phyloP scores from a whole-genome alignment of 2,797 vertebrate genomes.

The Cacajao melanocephalus region DNA sequence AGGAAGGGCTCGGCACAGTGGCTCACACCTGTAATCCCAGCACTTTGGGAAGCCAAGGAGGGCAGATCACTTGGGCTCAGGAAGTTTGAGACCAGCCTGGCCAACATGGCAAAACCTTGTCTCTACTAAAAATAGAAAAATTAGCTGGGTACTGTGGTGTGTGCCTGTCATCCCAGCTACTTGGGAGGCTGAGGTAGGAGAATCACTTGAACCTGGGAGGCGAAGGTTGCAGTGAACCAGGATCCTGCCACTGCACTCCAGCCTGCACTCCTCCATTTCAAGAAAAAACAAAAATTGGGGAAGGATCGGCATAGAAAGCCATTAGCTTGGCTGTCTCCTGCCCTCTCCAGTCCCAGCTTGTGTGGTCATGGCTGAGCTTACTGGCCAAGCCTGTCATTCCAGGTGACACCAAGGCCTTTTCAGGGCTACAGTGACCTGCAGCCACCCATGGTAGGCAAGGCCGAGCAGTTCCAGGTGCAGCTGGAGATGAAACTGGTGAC shows the following conservation, averaged over 20 bases:
- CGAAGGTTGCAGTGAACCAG: not conserved
- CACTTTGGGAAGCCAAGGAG: not conserved
- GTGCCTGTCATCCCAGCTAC: not conserved
- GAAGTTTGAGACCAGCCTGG: not conserved
- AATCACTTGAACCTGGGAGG: not conserved
- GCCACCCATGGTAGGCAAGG: conserved; percentile 75
- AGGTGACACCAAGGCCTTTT: not conserved
- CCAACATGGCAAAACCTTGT: rapidly evolving
- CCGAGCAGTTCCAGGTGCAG: conserved; percentile 86
- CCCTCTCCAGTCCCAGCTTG: not conserved
- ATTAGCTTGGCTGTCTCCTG: not conserved
- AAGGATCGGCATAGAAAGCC: not conserved
- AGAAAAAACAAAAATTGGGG: too few relatives aligned
- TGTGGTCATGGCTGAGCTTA: not conserved
- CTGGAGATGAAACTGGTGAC: conserved; percentile 89
- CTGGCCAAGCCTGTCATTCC: rapidly evolving
- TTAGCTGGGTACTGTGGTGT: not conserved
- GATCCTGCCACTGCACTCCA: not conserved
- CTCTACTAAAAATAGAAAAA: not conserved
- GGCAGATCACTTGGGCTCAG: not conserved
- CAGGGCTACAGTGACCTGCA: conserved; percentile 88
- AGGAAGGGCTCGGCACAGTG: too few relatives aligned
- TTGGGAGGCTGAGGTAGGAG: not conserved
- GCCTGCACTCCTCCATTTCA: not conserved
- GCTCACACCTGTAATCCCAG: not conserved